phyloP scores from a whole-genome alignment of 2,113 vertebrate genomes.

The Scatophagus argus region DNA sequence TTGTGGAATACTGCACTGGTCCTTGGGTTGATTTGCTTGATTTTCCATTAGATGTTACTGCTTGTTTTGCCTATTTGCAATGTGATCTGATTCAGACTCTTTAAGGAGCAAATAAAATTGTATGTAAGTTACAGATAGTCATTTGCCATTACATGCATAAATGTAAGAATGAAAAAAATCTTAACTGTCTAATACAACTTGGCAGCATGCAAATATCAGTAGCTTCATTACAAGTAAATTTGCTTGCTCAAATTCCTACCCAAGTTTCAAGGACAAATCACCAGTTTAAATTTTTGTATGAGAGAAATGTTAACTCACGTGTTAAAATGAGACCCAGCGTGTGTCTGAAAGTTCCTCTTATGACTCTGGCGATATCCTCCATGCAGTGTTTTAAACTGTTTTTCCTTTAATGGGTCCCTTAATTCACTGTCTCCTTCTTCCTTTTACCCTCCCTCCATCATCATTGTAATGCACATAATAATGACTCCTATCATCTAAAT shows the following conservation, averaged over 20 bases:
- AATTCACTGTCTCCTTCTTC: slow-evolving; percentile 15
- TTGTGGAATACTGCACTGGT: too few relatives aligned
- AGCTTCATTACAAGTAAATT: neutral
- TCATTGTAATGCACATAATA: slow-evolving; percentile 33
- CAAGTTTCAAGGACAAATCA: neutral
- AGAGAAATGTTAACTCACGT: slow-evolving; percentile 1
- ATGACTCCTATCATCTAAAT: slow-evolving; percentile 55
- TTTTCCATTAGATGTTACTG: too few relatives aligned
- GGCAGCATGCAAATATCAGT: neutral
- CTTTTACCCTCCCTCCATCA: slow-evolving; percentile 17
- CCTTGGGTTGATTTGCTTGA: too few relatives aligned
- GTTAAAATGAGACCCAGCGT: neutral
- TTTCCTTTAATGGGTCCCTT: slow-evolving; percentile 11
- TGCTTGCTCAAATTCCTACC: neutral
- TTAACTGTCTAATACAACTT: neutral
- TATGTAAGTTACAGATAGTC: neutral
- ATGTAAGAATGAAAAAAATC: neutral
- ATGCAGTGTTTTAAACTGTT: slow-evolving; percentile 12
- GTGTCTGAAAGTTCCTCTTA: neutral
- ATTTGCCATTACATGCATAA: neutral
- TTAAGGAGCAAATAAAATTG: too few relatives aligned
- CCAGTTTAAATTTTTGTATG: neutral
- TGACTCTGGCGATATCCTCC: slow-evolving; percentile 14
- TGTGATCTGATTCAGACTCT: too few relatives aligned
- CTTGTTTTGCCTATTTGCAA: too few relatives aligned